These are phyloP conservation scores for Oxyteleia sp. DNA, from an alignment of 2,888 invertebrate genomes.

Conservation along the genomic window DNA sequence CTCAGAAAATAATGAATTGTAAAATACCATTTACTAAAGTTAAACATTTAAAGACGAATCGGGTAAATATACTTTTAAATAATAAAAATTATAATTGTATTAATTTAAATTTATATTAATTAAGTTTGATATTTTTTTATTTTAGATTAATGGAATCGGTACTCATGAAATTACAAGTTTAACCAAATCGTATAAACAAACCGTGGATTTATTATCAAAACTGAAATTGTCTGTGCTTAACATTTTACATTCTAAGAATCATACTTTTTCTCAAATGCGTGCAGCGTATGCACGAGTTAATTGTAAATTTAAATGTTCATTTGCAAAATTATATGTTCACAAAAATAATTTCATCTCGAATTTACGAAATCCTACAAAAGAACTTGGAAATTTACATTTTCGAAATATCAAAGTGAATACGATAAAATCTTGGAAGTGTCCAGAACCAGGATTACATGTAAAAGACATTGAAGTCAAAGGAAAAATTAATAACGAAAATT, in stretches of 20 bases:
- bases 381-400: constrained; percentile 79
- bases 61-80: too few species aligned
- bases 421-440: constrained; percentile 77
- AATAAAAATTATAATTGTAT: too few species aligned
- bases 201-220: constrained; percentile 60
- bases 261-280: constrained; percentile 66
- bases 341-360: constrained; percentile 57
- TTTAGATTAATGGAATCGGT: constrained; percentile 77
- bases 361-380: constrained; percentile 60
- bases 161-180: constrained; percentile 68
- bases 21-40: too few species aligned
- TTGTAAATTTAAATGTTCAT: constrained; percentile 76
- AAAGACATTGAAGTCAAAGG: constrained; percentile 87
- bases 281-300: constrained; percentile 74
- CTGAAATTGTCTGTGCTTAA: constrained; percentile 54
- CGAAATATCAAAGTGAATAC: constrained; percentile 80
- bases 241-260: constrained; percentile 53
- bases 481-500: constrained; percentile 88
- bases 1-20: too few species aligned
- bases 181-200: constrained; percentile 65
- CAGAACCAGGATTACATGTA: constrained; percentile 83
- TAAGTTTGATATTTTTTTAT: too few species aligned
- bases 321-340: constrained; percentile 68
- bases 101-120: too few species aligned
- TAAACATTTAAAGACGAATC: too few species aligned